A percentile compares a stretch with the other conserved stretches of the same genome.
Conservation (phyloP, 2,888 invertebrate species). For the Ditula angustiorana region DNA sequence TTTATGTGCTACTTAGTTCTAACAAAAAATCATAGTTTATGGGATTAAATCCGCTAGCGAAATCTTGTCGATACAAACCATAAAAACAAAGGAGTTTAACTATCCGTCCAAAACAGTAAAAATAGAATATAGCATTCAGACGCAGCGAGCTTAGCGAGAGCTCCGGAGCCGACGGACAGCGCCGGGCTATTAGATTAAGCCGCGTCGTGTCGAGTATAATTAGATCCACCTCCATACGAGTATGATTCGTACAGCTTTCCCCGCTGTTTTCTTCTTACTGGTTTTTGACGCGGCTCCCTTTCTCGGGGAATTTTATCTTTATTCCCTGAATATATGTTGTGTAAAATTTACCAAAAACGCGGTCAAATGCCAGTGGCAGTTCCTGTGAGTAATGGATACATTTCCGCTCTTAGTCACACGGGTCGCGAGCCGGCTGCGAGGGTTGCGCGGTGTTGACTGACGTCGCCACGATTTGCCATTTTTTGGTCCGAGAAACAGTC, state of each 20-base stretch:
- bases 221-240: conserved; percentile 19
- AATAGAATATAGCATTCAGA: conserved; percentile 1
- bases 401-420: conserved; percentile 26
- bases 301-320: conserved; percentile 22
- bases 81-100: neutral
- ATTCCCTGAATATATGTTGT: conserved; percentile 26
- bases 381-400: conserved; percentile 33
- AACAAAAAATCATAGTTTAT: neutral
- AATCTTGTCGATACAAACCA: neutral
- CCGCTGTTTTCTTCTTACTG: conserved; percentile 8
- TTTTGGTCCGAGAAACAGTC: conserved; percentile 1
- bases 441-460: conserved; percentile 1
- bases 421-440: conserved; percentile 19
- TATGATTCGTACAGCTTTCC: conserved; percentile 13
- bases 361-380: conserved; percentile 33
- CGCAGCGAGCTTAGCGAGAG: conserved; percentile 7
- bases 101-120: conserved; percentile 15
- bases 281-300: conserved; percentile 17
- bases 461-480: conserved; percentile 14
- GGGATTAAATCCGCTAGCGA: neutral
- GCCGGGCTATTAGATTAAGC: conserved; percentile 26
- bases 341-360: conserved; percentile 36
- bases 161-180: conserved; percentile 6
- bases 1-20: neutral
- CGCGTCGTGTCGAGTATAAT: conserved; percentile 15